Base-by-base conservation (phyloP, 2,113 vertebrate genomes). In the Jaculus jaculus region DNA sequence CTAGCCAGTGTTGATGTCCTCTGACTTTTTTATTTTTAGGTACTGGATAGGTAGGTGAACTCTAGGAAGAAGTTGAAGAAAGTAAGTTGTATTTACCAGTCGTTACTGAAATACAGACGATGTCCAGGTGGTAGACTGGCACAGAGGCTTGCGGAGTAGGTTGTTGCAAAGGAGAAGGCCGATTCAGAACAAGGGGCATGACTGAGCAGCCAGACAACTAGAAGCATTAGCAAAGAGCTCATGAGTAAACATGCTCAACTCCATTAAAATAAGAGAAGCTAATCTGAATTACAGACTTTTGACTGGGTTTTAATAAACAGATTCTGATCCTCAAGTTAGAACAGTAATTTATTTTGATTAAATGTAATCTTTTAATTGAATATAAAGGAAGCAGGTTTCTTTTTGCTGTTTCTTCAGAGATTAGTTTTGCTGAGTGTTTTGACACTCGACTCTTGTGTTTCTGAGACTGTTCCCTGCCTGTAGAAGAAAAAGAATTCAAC, bases 381-480 rank as follows among this genome's bases (percentile, higher is more conserved):
- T 81, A 63, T 66, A 68, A 58, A 82, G 72, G 73, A 23, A 86
- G 58, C n/a, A 39, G 17, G 15, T 84, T 87, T 24, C 17, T 83
- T 58, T 73, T 63, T 34, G 16, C 11, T 63, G 7, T 74, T 81
- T 79, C 37, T 72, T 37, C 5, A 47, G 42, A 68, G 18, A 28
- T 47, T 32, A 83, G 47, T 86, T 73, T 39, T 91, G 20, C 66
- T 32, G 7, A 88, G 80, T 34, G 92, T 94, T 94, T 96, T 72
- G 32, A 83, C 86, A 77, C 51, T 95, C 26, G 92, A 72, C 95
- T 28, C 82, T 73, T 66, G 71, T 77, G 28, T 26, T 85, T 61
- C 3, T 60, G 61, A 94, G 83, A 65, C 13, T 17, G 21, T 90
- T 90, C 39, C 80, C 34, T 10, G 24, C 3, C 61, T 89, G 4